Evolutionary conservation across 2,888 invertebrate genomes (phyloP).

Genomic region (Rhingia rostrata): DNA sequence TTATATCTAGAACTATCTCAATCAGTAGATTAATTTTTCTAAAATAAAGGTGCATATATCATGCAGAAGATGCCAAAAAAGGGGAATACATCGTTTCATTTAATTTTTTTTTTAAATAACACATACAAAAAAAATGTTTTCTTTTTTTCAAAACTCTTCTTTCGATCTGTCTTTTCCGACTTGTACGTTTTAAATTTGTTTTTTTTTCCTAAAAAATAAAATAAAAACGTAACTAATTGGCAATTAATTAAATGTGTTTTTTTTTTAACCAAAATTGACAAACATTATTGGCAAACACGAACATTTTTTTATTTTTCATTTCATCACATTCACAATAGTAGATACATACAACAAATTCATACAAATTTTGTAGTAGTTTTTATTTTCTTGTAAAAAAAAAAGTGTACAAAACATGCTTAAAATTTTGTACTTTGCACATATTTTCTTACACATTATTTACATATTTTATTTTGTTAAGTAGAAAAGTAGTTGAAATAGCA

Average conservation of each 20-base stretch:
- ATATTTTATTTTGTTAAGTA: not conserved
- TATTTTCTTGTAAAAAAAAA: not conserved
- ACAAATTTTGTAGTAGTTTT: not conserved
- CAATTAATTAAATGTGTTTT: conserved; percentile 62
- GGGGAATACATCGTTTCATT: conserved; percentile 11
- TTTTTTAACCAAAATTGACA: conserved; percentile 60
- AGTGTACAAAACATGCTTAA: not conserved
- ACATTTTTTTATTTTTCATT: conserved; percentile 22
- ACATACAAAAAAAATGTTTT: conserved; percentile 22
- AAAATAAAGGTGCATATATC: conserved; percentile 5
- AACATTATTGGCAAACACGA: conserved; percentile 57
- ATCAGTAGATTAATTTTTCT: not conserved
- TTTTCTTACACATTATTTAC: not conserved
- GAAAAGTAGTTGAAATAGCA: too few species aligned
- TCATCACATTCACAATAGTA: conserved; percentile 4
- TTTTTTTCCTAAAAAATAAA: conserved; percentile 33
- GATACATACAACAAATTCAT: not conserved
- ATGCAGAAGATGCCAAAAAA: conserved; percentile 17
- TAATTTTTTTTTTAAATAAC: conserved; percentile 16
- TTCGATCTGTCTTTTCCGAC: conserved; percentile 48
- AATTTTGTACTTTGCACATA: not conserved
- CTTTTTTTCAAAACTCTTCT: conserved; percentile 32
- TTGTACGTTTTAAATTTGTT: conserved; percentile 48
- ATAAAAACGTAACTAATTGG: conserved; percentile 68
- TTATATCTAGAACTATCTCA: too few species aligned